These are phyloP conservation scores for Mus spicilegus DNA, from an alignment of 2,113 vertebrate genomes.

Conservation along the genomic window DNA sequence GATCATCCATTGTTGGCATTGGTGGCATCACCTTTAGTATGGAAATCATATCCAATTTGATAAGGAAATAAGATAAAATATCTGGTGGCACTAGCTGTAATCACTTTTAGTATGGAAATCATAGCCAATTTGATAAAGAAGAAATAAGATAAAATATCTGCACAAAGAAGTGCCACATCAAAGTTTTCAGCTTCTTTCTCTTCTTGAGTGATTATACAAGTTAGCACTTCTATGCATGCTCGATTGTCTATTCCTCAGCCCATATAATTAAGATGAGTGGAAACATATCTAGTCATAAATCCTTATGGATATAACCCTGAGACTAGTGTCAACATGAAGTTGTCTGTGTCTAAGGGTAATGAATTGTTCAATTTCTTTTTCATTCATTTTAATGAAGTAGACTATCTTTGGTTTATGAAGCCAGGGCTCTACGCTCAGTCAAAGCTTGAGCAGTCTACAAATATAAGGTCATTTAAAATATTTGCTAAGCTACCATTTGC, in stretches of 20 bases:
- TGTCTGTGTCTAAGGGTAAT: not conserved
- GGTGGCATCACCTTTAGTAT: not conserved
- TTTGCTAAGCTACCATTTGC: not conserved
- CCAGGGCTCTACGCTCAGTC: not conserved
- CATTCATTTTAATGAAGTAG: not conserved
- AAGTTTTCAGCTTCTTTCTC: not conserved
- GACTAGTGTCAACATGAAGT: not conserved
- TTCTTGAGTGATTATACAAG: not conserved
- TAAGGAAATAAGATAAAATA: not conserved
- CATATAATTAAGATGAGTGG: conserved; percentile 30
- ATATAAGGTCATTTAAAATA: not conserved
- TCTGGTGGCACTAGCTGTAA: not conserved
- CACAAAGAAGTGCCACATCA: not conserved
- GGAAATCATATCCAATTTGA: not conserved
- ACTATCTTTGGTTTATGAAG: conserved; percentile 1
- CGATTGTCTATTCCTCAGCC: not conserved
- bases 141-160: not conserved
- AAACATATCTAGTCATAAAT: not conserved
- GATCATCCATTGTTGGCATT: not conserved
- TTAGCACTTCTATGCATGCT: not conserved
- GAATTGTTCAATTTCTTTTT: not conserved
- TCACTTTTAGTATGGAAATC: not conserved
- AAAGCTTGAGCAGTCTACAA: conserved; percentile 31
- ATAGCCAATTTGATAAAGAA: not conserved
- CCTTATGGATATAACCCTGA: not conserved